Evolutionary conservation across 2,113 vertebrate genomes (phyloP), one percentile per base, ranked within the genome.

Genomic region (Ctenodactylus gundi): DNA sequence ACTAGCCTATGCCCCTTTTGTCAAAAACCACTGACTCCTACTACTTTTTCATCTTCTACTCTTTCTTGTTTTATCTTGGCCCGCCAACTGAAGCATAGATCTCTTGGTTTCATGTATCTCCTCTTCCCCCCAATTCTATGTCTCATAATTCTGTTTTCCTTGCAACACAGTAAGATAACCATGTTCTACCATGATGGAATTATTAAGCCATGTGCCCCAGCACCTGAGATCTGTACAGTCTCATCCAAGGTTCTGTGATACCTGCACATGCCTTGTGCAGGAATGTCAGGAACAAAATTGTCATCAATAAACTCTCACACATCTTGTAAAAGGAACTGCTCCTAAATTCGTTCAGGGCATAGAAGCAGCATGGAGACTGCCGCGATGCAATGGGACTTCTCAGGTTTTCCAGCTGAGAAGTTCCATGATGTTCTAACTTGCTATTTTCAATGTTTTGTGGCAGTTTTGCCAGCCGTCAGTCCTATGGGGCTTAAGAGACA

Each of bases 231-330:
- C 25, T 10, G 11, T 34, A 23, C 23, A 88, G 2, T 8, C 12
- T 87, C 39, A 68, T 10, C 58, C 21, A 44, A 36, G 60, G 2
- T 41, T 77, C 41, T 58, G 0, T 4, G 31, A 31, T 27, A 18
- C 29, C 21, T 0, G 7, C 3, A 1, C 21, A 29, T 34, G 10
- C 15, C 39, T 10, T 34, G 9, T 46, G 36, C 39, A 41, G 27
- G 51, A 6, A n/a, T 20, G 25, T 44, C 2, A 49, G 4, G 5
- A 53, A 44, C 10, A 49, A 41, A 72, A 46, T 2, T 7, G 1
- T 55, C 41, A 57, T 7, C 23, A 73, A 2, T 21, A 65, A 90
- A 51, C 34, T 18, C 17, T 65, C 72, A 88, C 5, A 13, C 8
- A 41, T 14, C 70, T 10, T 68, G 4, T 34, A 44, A 86, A 85